Conservation (phyloP, 2,797 vertebrate genomes). For the Spinus pinus region DNA sequence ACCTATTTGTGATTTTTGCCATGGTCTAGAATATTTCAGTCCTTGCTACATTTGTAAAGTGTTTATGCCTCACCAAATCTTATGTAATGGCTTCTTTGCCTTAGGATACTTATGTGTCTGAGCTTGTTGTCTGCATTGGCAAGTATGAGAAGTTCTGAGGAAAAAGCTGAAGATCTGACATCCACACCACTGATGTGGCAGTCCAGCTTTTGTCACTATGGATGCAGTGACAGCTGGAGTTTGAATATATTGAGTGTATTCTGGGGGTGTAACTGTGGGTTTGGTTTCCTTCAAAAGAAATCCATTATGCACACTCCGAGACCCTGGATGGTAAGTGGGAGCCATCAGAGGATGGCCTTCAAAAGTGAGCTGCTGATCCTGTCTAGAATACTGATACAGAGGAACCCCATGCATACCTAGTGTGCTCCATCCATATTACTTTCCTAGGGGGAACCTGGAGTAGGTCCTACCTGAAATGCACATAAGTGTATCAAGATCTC, state of each 20-base stretch:
- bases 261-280: background rate
- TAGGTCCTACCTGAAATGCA: background rate
- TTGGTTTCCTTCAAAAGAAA: background rate
- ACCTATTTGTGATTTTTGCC: background rate
- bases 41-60: background rate
- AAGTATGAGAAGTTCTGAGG: background rate
- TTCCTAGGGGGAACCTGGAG: background rate
- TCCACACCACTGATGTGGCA: background rate
- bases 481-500: background rate
- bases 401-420: background rate
- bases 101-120: background rate
- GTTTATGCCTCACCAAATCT: background rate
- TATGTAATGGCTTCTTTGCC: background rate
- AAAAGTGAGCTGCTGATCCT: background rate
- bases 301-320: background rate
- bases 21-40: background rate
- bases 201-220: background rate
- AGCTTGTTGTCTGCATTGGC: background rate
- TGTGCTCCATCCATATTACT: no score
- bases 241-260: background rate
- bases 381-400: background rate
- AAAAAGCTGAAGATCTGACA: background rate
- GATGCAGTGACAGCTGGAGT: background rate
- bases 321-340: background rate
- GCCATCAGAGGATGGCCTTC: background rate